phyloP scores from a whole-genome alignment of 2,888 invertebrate genomes.

The Labia minor region DNA sequence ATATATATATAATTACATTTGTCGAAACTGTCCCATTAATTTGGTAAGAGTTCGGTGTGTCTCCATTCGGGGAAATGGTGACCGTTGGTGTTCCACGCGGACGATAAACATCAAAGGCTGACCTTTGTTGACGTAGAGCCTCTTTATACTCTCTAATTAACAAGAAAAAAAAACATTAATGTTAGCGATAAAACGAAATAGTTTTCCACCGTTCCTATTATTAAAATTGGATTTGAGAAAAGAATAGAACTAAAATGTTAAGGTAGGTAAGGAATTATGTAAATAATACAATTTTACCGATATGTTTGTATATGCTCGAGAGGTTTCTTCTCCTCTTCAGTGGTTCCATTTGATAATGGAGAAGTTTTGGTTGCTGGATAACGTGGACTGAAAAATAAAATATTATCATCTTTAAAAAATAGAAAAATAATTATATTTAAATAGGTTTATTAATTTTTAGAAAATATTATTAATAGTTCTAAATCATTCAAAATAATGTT shows the following conservation, averaged over 20 bases:
- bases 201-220: no score
- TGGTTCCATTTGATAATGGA: conserved; percentile 36
- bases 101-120: conserved; percentile 64
- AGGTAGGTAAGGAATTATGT: no score
- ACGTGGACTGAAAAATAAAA: conserved; percentile 25
- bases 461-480: background rate
- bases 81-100: conserved; percentile 42
- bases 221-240: no score
- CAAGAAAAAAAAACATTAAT: background rate
- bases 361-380: conserved; percentile 23
- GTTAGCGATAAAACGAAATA: background rate
- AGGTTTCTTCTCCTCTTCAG: conserved; percentile 50
- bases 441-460: background rate
- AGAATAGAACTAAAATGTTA: no score
- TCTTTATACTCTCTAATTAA: conserved; percentile 74
- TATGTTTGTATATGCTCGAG: conserved; percentile 62
- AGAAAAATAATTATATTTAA: background rate
- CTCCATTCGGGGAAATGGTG: conserved; percentile 41
- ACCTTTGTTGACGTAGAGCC: conserved; percentile 73
- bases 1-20: no score
- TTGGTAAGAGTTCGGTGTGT: background rate
- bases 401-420: no score
- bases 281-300: no score
- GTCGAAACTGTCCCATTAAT: background rate
- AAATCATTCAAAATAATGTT: no score